phyloP scores from a whole-genome alignment of 2,888 invertebrate species.

The Gymnocheta viridis region DNA sequence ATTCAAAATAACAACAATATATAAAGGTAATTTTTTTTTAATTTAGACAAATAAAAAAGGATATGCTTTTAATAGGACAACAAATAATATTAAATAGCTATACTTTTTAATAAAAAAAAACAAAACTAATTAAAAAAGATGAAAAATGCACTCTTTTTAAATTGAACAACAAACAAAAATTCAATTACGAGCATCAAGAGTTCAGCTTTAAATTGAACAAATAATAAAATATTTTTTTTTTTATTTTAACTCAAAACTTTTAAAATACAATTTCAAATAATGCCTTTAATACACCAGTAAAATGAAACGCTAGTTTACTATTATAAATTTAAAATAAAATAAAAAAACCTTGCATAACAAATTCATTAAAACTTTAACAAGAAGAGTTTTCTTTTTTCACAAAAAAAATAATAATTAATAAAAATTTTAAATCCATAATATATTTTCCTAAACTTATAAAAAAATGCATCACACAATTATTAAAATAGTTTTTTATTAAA shows the following conservation, averaged over 20 bases:
- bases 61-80: slow-evolving; percentile 64
- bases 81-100: slow-evolving; percentile 42
- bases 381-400: slow-evolving; percentile 42
- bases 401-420: slow-evolving; percentile 1
- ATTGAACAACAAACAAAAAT: slow-evolving; percentile 34
- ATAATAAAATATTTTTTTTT: slow-evolving; percentile 47
- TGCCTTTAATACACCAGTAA: slow-evolving; percentile 67
- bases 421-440: slow-evolving; percentile 16
- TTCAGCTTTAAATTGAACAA: slow-evolving; percentile 47
- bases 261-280: slow-evolving; percentile 65
- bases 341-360: slow-evolving; percentile 82
- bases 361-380: slow-evolving; percentile 76
- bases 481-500: slow-evolving; percentile 9
- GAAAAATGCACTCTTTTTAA: slow-evolving; percentile 55
- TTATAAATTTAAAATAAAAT: slow-evolving; percentile 67
- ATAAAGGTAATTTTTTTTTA: background rate
- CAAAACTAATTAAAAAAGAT: background rate
- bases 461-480: slow-evolving; percentile 12
- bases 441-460: slow-evolving; percentile 26
- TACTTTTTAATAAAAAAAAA: slow-evolving; percentile 6
- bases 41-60: slow-evolving; percentile 12
- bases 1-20: background rate
- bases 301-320: slow-evolving; percentile 63
- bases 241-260: slow-evolving; percentile 57
- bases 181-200: slow-evolving; percentile 39